Evolutionary conservation across 2,113 vertebrate species (phyloP).

Genomic region (Psophia crepitans): DNA sequence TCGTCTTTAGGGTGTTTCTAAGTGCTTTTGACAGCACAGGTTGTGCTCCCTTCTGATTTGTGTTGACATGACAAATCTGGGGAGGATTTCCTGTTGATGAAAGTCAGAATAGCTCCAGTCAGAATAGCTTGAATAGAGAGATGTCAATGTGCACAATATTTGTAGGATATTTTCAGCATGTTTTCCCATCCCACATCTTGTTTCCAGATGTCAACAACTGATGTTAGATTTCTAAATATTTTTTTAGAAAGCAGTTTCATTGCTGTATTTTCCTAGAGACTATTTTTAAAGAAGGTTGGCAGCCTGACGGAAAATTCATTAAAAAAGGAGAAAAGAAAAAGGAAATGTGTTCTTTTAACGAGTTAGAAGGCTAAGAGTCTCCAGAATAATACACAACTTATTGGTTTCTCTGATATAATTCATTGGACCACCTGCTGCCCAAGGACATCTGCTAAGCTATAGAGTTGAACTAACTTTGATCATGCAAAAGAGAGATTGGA

Average conservation of each 20-base stretch:
- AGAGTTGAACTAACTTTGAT: conserved; percentile 50
- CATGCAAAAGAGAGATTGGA: conserved; percentile 41
- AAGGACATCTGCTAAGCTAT: conserved; percentile 53
- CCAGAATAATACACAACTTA: conserved; percentile 33
- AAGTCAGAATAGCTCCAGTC: not conserved
- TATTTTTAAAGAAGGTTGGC: not conserved
- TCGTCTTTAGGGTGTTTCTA: not conserved
- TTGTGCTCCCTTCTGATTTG: not conserved
- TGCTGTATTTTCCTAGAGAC: not conserved
- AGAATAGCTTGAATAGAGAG: not conserved
- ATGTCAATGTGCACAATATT: not conserved
- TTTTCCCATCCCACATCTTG: not conserved
- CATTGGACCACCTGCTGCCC: conserved; percentile 47
- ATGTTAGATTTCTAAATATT: not conserved
- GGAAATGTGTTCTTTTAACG: not conserved
- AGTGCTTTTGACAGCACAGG: conserved; percentile 6
- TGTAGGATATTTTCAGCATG: not conserved
- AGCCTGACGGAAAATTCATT: conserved; percentile 25
- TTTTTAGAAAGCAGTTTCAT: not conserved
- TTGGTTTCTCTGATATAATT: conserved; percentile 42
- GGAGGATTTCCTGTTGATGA: not conserved
- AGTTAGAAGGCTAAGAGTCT: not conserved
- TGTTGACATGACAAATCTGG: not conserved
- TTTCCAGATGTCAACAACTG: not conserved
- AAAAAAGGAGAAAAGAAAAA: not conserved